A percentile compares a stretch with the other conserved stretches of the same genome.
Conservation (phyloP, 2,888 invertebrate species). For the Microdon myrmicae region DNA sequence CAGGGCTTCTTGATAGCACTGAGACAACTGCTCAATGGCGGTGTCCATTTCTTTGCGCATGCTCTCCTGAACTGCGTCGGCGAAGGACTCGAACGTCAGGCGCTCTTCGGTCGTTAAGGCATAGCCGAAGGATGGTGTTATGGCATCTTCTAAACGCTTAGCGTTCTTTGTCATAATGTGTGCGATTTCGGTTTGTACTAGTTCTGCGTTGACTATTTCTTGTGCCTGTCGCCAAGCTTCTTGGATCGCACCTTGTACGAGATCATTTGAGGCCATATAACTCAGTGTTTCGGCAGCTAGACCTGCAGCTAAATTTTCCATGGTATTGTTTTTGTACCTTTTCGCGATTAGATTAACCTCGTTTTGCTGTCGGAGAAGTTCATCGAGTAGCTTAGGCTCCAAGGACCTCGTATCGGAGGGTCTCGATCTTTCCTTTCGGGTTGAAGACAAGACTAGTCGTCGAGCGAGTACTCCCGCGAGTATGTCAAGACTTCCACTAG, state of each 20-base stretch:
- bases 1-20: slow-evolving; percentile 74
- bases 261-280: slow-evolving; percentile 68
- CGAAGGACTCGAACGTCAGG: slow-evolving; percentile 78
- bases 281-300: slow-evolving; percentile 78
- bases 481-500: slow-evolving; percentile 72
- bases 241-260: slow-evolving; percentile 76
- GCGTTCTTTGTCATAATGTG: slow-evolving; percentile 78
- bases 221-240: slow-evolving; percentile 82
- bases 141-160: slow-evolving; percentile 74
- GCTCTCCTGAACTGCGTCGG: slow-evolving; percentile 78
- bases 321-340: slow-evolving; percentile 75
- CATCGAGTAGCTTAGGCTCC: slow-evolving; percentile 64
- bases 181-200: slow-evolving; percentile 81
- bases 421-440: slow-evolving; percentile 61
- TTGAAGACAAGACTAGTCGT: slow-evolving; percentile 70
- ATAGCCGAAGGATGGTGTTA: slow-evolving; percentile 71
- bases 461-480: slow-evolving; percentile 81
- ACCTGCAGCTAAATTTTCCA: slow-evolving; percentile 77
- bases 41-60: slow-evolving; percentile 78
- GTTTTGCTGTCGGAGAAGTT: slow-evolving; percentile 70
- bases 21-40: slow-evolving; percentile 75
- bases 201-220: slow-evolving; percentile 78
- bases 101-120: slow-evolving; percentile 76
- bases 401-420: slow-evolving; percentile 70
- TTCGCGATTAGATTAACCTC: slow-evolving; percentile 73